Conservation (phyloP, 1,140 invertebrate species). For the Drosophila suzukii region DNA sequence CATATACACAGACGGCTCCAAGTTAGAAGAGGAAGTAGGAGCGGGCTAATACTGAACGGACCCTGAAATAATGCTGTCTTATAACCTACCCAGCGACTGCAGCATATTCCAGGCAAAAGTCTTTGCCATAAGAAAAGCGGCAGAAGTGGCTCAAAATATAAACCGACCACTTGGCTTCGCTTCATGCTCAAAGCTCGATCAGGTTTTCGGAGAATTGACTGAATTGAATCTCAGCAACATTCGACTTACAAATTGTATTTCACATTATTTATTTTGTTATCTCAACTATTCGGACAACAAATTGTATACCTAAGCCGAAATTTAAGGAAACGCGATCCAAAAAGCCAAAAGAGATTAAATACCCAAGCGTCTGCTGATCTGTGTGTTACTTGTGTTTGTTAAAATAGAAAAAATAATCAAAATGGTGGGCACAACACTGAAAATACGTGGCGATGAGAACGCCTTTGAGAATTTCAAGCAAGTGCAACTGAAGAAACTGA, state of each 20-base stretch:
- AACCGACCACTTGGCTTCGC: slow-evolving; percentile 38
- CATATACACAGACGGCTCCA: too few species aligned
- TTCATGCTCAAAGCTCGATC: slow-evolving; percentile 42
- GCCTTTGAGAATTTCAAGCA: slow-evolving; percentile 69
- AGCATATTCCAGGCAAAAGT: too few species aligned
- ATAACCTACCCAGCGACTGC: too few species aligned
- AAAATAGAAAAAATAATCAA: slow-evolving; percentile 24
- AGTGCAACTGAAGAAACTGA: slow-evolving; percentile 73
- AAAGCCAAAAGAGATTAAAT: background rate
- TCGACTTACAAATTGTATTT: slow-evolving; percentile 31
- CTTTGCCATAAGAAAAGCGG: too few species aligned
- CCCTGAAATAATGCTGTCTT: too few species aligned
- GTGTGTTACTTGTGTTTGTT: slow-evolving; percentile 27
- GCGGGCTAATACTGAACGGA: too few species aligned
- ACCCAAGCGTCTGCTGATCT: slow-evolving; percentile 17
- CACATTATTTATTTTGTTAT: slow-evolving; percentile 2
- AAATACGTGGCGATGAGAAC: slow-evolving; percentile 76
- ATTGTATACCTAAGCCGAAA: slow-evolving; percentile 12
- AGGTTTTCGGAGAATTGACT: slow-evolving; percentile 11
- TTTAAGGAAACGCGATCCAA: slow-evolving; percentile 6
- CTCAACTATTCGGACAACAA: slow-evolving; percentile 28
- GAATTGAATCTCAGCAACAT: slow-evolving; percentile 15
- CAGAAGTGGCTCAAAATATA: too few species aligned
- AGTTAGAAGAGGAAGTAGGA: too few species aligned
- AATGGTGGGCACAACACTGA: slow-evolving; percentile 65